Evolutionary conservation across 1,140 invertebrate species (phyloP).

Genomic region (Zaprionus ghesquierei): DNA sequence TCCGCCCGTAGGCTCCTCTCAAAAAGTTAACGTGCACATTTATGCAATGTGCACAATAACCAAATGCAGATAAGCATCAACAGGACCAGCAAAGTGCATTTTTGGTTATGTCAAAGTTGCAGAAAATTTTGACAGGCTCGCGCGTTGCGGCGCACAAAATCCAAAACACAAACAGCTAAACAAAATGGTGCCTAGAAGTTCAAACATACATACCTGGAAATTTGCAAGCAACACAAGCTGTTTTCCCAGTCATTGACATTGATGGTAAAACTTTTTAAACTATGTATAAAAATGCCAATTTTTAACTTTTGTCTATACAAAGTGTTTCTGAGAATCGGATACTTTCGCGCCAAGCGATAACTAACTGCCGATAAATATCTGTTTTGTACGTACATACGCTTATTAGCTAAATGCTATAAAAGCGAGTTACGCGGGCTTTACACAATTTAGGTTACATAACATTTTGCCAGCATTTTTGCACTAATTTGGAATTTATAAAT

Average conservation of each 20-base stretch:
- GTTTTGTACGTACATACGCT: neutral
- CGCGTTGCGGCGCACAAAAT: neutral
- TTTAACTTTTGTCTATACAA: neutral
- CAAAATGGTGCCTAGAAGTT: neutral
- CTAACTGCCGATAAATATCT: neutral
- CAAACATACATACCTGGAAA: neutral
- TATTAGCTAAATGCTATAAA: neutral
- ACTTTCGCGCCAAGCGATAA: neutral
- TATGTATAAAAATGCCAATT: neutral
- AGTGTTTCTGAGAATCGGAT: neutral
- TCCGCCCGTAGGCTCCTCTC: neutral
- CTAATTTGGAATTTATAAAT: neutral
- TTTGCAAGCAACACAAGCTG: neutral
- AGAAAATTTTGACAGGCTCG: conserved; percentile 14
- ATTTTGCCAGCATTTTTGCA: neutral
- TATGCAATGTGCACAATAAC: conserved; percentile 37
- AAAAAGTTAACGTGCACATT: conserved; percentile 1
- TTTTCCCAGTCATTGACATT: neutral
- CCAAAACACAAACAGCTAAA: neutral
- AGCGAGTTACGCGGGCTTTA: neutral
- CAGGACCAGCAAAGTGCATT: conserved; percentile 27
- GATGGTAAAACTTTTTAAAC: neutral
- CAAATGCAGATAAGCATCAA: conserved; percentile 13
- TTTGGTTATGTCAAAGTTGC: conserved; percentile 18
- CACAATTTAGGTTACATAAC: neutral